Evolutionary conservation across 2,797 vertebrate species (phyloP).

Genomic region (Hafferia zeledoni): DNA sequence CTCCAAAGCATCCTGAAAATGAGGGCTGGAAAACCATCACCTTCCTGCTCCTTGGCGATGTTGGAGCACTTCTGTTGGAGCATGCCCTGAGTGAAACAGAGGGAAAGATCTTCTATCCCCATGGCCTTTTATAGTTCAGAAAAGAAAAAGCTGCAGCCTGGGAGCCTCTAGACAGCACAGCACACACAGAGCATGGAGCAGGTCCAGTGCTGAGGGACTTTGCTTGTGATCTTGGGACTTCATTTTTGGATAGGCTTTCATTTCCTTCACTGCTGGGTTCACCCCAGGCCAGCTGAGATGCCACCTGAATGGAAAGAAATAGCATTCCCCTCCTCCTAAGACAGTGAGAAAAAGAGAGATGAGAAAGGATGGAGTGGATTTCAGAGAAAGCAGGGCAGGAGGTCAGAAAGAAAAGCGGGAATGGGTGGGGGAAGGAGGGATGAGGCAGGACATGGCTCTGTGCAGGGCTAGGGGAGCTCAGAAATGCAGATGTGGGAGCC

Average conservation of each 20-base stretch:
- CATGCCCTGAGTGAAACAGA: background rate
- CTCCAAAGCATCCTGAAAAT: background rate
- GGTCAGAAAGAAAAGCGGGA: background rate
- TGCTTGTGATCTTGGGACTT: background rate
- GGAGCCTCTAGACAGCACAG: background rate
- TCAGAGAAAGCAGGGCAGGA: background rate
- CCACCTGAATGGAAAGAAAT: background rate
- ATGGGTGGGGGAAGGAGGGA: background rate
- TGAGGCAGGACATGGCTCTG: background rate
- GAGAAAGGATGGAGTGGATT: background rate
- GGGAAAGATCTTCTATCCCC: background rate
- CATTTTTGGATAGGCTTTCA: background rate
- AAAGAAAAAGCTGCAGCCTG: background rate
- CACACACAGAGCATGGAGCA: accelerated
- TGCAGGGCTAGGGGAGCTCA: background rate
- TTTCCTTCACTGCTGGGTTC: background rate
- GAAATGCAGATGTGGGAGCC: background rate
- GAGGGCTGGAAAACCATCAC: background rate
- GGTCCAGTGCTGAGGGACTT: background rate
- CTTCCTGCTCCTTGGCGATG: background rate
- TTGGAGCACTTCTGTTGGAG: background rate
- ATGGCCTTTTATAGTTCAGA: background rate
- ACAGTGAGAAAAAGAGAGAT: background rate
- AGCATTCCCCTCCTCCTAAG: background rate
- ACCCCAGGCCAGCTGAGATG: accelerated